Evolutionary conservation across 2,888 invertebrate species (phyloP), one percentile per base, ranked within the genome.

Genomic region (Chromoteleia sp.): DNA sequence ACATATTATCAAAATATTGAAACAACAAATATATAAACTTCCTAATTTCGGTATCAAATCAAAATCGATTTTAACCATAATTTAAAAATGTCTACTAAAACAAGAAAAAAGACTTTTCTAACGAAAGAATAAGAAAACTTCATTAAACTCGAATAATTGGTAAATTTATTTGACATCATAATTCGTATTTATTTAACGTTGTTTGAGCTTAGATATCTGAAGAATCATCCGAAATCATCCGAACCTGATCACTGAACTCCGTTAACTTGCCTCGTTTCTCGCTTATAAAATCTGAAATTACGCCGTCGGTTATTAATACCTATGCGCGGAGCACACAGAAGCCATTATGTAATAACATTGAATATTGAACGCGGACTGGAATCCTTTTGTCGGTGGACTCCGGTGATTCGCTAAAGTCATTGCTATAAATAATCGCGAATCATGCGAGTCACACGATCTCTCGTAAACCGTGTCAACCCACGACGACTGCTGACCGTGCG

Each of bases 351-450:
- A 63, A 63, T 50, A 43, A 17, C 33, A 25, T 21, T 43, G 50
- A 50, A n/a, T 50, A 58, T 45, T 17, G 17, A 48, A 25, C 70
- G 14, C n/a, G 41, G 25, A 75, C 19, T 43, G 52, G 65, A 12
- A 43, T 54, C 45, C 65, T 52, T 74, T 59, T 58, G 45, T 56
- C 71, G 48, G 39, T 30, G 52, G 58, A 48, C 73, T 1, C 30
- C 48, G 52, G 10, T 25, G 52, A 33, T 36, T 39, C 39, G 65
- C 36, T 33, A 8, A 61, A 70, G 82, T 84, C 85, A 84, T 45
- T 73, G 73, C 85, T 85, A 85, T 83, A 83, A 85, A 85, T 85
- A 85, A 81, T 50, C 14, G 15, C 83, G 14, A 54, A 39, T 4
- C 25, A 14, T 29, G 43, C 19, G 33, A 29, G 21, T 10, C 12